Evolutionary conservation across 2,888 invertebrate genomes (phyloP).

Genomic region (Hesperia comma): DNA sequence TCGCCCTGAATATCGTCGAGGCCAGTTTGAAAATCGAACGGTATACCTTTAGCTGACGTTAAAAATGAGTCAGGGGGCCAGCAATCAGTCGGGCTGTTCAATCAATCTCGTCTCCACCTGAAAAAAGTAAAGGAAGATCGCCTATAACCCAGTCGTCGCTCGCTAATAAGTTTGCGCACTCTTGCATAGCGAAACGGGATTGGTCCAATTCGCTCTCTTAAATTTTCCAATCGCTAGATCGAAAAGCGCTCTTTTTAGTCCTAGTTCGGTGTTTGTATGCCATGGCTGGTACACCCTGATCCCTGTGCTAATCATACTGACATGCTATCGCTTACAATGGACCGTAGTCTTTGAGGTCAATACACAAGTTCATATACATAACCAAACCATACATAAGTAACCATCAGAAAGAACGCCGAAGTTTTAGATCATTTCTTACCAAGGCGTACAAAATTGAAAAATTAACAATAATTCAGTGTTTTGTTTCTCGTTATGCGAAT

Average conservation of each 20-base stretch:
- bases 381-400: no score
- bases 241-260: conserved; percentile 53
- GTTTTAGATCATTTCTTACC: no score
- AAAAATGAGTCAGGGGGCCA: conserved; percentile 69
- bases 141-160: conserved; percentile 58
- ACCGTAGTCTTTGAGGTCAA: not conserved
- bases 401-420: no score
- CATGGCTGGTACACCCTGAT: conserved; percentile 31
- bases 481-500: no score
- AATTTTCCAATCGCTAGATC: conserved; percentile 69
- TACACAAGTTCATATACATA: no score
- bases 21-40: not conserved
- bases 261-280: conserved; percentile 42
- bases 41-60: conserved; percentile 44
- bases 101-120: conserved; percentile 71
- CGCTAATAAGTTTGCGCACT: conserved; percentile 80
- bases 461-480: no score
- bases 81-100: conserved; percentile 65
- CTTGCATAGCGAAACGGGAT: conserved; percentile 77
- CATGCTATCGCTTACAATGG: not conserved
- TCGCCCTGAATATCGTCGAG: no score
- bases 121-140: conserved; percentile 75
- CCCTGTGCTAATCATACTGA: not conserved
- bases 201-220: conserved; percentile 68
- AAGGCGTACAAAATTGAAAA: no score